phyloP scores from a whole-genome alignment of 2,113 vertebrate genomes.

The Procavia capensis region DNA sequence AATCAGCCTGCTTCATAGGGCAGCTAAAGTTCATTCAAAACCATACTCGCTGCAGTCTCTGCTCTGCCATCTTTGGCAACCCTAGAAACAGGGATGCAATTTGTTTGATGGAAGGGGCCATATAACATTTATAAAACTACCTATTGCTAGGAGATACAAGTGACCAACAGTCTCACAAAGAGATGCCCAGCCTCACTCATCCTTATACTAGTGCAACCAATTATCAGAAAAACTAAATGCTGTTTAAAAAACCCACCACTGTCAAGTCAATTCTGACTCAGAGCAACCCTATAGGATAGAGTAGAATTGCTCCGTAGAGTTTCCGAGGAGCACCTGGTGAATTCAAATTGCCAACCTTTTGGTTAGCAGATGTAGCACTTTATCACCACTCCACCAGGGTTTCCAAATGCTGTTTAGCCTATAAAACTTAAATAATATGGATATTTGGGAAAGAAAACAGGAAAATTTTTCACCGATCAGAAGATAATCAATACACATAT shows the following conservation, averaged over 20 bases:
- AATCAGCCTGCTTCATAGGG: neutral
- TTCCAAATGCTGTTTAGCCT: neutral
- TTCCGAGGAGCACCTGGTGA: too few relatives aligned
- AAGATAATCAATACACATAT: conserved; percentile 10
- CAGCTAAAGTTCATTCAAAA: neutral
- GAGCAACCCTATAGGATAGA: too few relatives aligned
- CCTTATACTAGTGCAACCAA: neutral
- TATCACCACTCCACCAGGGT: too few relatives aligned
- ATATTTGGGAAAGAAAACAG: neutral
- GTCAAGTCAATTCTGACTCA: too few relatives aligned
- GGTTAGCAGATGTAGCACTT: too few relatives aligned
- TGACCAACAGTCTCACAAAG: neutral
- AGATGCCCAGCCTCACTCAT: neutral
- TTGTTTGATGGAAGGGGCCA: neutral
- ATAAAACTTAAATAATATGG: conserved; percentile 35
- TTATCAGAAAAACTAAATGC: conserved; percentile 39
- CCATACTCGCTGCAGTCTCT: neutral
- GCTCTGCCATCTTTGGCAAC: neutral
- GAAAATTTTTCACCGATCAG: conserved; percentile 20
- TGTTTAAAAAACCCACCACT: too few relatives aligned
- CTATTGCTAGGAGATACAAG: neutral
- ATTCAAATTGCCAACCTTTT: too few relatives aligned
- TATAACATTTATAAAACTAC: conserved; percentile 21
- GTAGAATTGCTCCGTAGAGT: too few relatives aligned
- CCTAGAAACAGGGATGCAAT: neutral